Percentiles rank a stretch among this genome's conserved stretches.
Evolutionary conservation across 2,888 invertebrate species (phyloP).

Genomic region (Automeris io): DNA sequence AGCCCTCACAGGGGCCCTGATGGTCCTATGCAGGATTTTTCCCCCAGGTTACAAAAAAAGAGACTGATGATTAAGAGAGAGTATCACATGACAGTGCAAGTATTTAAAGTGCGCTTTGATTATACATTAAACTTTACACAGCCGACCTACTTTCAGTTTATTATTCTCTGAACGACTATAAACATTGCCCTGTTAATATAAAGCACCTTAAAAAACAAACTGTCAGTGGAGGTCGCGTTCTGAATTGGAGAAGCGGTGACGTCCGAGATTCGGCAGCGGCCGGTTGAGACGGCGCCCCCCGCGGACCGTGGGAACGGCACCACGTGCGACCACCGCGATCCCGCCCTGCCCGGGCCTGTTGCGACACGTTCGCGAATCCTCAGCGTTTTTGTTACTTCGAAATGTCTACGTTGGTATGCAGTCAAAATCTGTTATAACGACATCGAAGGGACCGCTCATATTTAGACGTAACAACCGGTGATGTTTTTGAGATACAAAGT

Average conservation of each 20-base stretch:
- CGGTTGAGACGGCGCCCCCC: constrained; percentile 29
- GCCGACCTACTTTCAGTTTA: constrained; percentile 2
- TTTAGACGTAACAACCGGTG: no score
- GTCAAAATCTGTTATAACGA: no score
- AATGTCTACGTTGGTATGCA: no score
- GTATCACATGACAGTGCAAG: no score
- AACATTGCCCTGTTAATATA: constrained; percentile 3
- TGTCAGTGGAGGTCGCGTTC: constrained; percentile 34
- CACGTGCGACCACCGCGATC: constrained; percentile 46
- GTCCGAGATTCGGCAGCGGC: constrained; percentile 18
- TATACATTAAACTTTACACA: constrained; percentile 2
- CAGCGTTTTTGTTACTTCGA: no score
- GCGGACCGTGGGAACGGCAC: constrained; percentile 53
- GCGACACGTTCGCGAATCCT: constrained; percentile 32
- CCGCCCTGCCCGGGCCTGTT: constrained; percentile 25
- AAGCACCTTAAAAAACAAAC: constrained; percentile 5
- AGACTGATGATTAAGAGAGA: no score
- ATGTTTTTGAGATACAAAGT: no score
- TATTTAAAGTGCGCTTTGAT: background rate
- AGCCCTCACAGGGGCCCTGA: no score
- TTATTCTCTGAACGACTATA: background rate
- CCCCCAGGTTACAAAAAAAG: no score
- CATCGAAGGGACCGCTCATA: no score
- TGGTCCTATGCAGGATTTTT: no score
- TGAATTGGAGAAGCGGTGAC: constrained; percentile 21